phyloP scores from a whole-genome alignment of 2,113 vertebrate genomes.

The Mohoua ochrocephala region DNA sequence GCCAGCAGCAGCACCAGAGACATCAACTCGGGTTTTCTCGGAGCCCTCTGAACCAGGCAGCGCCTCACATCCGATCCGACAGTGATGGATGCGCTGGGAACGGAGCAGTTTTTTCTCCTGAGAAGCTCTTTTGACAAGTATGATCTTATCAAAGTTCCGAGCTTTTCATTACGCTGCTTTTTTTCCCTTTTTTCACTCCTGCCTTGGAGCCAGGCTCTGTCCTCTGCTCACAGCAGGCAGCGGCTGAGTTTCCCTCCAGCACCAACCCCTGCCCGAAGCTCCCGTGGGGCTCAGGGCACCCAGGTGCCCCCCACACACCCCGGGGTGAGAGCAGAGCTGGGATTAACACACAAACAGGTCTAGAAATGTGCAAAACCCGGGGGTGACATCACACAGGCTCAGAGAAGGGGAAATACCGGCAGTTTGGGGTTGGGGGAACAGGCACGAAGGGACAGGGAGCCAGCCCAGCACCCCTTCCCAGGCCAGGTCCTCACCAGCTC shows the following conservation, averaged over 20 bases:
- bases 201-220: background rate
- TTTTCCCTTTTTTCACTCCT: background rate
- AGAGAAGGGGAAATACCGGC: fast-evolving
- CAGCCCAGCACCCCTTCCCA: background rate
- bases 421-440: fast-evolving
- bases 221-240: background rate
- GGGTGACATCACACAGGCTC: background rate
- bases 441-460: background rate
- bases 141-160: slow-evolving; percentile 50
- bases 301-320: background rate
- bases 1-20: background rate
- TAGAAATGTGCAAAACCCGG: fast-evolving
- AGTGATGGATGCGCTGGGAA: slow-evolving; percentile 27
- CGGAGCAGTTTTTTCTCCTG: background rate
- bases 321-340: background rate
- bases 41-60: slow-evolving; percentile 8
- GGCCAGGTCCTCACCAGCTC: no score
- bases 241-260: background rate
- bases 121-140: slow-evolving; percentile 43
- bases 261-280: background rate
- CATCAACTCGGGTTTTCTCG: background rate
- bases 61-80: background rate
- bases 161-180: slow-evolving; percentile 26
- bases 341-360: background rate
- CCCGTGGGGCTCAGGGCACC: background rate